phyloP scores from a whole-genome alignment of 2,888 invertebrate species.

The Eristalis pertinax region DNA sequence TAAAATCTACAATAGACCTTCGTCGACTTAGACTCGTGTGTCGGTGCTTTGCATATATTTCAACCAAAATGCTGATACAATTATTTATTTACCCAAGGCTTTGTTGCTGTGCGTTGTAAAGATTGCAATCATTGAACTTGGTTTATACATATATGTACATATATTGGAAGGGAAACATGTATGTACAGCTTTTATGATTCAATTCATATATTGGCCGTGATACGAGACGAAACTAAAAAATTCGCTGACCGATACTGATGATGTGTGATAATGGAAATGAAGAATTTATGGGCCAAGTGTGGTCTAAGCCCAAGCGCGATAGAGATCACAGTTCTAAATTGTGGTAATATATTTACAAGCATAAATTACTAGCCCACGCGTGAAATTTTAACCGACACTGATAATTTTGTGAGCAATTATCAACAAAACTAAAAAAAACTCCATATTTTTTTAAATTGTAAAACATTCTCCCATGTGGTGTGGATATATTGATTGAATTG shows the following conservation, averaged over 20 bases:
- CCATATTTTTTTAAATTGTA: no score
- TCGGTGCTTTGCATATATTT: neutral
- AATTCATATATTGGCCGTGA: neutral
- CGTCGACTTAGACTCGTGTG: neutral
- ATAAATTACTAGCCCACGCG: neutral
- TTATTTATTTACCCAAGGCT: neutral
- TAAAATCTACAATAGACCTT: neutral
- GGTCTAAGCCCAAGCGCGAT: neutral
- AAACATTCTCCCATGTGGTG: no score
- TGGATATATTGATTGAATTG: no score
- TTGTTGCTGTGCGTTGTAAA: neutral
- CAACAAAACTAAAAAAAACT: no score
- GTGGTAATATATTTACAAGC: neutral
- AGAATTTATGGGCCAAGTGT: neutral
- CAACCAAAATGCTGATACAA: neutral
- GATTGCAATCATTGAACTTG: neutral
- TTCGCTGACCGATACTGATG: neutral
- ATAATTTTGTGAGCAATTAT: no score
- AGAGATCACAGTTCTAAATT: neutral
- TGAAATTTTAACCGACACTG: neutral
- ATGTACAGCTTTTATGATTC: neutral
- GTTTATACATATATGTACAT: neutral
- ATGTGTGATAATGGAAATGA: slow-evolving; percentile 8
- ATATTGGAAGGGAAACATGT: no score
- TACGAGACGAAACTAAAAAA: neutral